phyloP scores from a whole-genome alignment of 2,113 vertebrate species.

The Scalopus aquaticus region DNA sequence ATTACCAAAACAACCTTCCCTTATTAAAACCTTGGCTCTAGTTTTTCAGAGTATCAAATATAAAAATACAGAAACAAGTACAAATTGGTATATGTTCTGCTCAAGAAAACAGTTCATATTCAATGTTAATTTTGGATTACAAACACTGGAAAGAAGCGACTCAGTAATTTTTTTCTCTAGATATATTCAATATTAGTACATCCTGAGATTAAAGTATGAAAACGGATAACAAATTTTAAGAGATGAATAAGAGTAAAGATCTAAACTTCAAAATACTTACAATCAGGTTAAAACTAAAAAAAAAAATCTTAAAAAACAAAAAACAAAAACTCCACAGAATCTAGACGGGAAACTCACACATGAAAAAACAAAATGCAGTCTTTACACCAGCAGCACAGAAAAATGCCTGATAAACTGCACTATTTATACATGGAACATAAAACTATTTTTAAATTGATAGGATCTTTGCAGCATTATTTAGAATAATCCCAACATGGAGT shows the following conservation, averaged over 20 bases:
- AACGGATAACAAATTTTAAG: neutral
- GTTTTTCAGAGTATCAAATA: neutral
- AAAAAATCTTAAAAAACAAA: neutral
- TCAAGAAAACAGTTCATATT: neutral
- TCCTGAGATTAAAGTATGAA: neutral
- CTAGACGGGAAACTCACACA: neutral
- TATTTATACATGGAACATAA: neutral
- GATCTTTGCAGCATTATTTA: too few species aligned
- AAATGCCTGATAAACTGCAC: neutral
- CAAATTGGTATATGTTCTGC: neutral
- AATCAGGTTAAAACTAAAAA: too few species aligned
- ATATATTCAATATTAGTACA: neutral
- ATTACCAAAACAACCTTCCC: neutral
- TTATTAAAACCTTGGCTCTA: neutral
- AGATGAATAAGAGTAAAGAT: neutral
- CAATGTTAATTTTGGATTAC: neutral
- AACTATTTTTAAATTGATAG: neutral
- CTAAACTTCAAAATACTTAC: neutral
- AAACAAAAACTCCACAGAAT: neutral
- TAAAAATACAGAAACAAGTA: neutral
- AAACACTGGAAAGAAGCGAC: neutral
- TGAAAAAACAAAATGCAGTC: neutral
- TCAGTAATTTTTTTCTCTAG: neutral
- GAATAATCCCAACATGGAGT: too few species aligned
- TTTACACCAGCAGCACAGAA: neutral